These are phyloP conservation scores for Athene noctua DNA, from an alignment of 2,113 vertebrate species.

Conservation along the genomic window DNA sequence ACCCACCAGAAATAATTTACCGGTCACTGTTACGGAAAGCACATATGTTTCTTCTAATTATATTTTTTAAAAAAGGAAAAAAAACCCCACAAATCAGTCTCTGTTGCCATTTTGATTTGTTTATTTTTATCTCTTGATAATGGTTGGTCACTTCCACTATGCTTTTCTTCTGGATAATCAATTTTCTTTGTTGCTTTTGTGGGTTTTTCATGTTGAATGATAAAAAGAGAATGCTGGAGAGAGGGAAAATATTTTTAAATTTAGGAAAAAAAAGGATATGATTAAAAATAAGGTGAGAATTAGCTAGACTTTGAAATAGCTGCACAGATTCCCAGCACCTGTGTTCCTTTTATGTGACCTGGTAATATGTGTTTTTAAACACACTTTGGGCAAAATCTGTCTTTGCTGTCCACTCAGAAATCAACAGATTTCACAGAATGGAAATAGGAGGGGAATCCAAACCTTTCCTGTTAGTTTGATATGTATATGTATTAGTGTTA, in stretches of 20 bases:
- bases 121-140: neutral
- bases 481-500: neutral
- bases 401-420: neutral
- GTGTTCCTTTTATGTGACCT: neutral
- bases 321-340: neutral
- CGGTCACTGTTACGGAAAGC: neutral
- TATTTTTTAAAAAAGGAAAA: neutral
- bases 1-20: neutral
- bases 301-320: neutral
- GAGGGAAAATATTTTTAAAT: neutral
- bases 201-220: neutral
- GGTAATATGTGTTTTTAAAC: neutral
- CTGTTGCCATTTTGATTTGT: neutral
- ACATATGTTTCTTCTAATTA: neutral
- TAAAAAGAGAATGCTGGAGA: neutral
- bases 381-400: neutral
- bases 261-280: rapidly evolving
- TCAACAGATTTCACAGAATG: neutral
- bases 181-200: neutral
- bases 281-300: neutral
- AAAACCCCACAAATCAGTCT: neutral
- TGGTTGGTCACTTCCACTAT: rapidly evolving
- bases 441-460: neutral
- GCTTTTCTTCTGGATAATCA: neutral
- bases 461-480: neutral